phyloP scores from a whole-genome alignment of 2,888 invertebrate species.

The Bellardia bayeri region DNA sequence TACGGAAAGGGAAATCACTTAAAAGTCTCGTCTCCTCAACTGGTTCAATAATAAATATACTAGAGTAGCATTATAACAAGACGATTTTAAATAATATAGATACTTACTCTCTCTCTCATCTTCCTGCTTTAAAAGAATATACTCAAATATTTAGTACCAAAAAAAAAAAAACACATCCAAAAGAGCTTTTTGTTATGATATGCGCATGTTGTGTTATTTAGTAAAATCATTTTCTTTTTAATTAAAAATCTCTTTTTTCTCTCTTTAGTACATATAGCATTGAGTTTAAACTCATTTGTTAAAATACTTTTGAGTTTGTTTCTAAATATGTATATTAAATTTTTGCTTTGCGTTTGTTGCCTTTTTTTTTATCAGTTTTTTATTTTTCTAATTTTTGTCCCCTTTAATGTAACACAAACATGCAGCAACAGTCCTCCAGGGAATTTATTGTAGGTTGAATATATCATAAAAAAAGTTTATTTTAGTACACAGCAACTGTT shows the following conservation, averaged over 20 bases:
- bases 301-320: background rate
- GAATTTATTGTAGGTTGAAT: too few relatives aligned
- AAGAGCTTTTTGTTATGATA: background rate
- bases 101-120: slow-evolving; percentile 15
- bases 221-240: background rate
- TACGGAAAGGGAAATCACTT: slow-evolving; percentile 63
- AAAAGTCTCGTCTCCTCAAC: slow-evolving; percentile 50
- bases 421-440: too few relatives aligned
- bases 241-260: background rate
- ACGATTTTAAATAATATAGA: background rate
- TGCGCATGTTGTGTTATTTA: slow-evolving; percentile 9
- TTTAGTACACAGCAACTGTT: too few relatives aligned
- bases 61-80: background rate
- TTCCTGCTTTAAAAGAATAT: background rate
- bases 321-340: background rate
- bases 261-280: slow-evolving; percentile 6
- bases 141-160: background rate
- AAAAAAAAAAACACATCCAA: background rate
- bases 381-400: background rate
- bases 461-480: too few relatives aligned
- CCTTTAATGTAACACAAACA: background rate
- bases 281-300: slow-evolving; percentile 22
- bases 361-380: background rate
- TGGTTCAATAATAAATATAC: slow-evolving; percentile 6
- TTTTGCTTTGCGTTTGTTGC: too few relatives aligned